Evolutionary conservation across 2,888 invertebrate species (phyloP).

Genomic region (Oeneis ivallda): DNA sequence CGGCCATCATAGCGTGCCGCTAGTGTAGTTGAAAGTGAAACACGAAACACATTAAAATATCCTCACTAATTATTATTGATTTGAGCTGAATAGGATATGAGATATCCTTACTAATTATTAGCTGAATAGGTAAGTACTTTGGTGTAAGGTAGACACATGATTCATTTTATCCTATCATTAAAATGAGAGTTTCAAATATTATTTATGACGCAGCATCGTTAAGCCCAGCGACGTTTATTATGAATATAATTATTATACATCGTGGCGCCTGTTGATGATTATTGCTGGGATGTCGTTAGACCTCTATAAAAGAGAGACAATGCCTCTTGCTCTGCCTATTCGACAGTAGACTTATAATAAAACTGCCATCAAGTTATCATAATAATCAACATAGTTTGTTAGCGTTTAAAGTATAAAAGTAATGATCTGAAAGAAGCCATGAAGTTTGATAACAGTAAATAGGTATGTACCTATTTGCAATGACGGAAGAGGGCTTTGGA

Average conservation of each 20-base stretch:
- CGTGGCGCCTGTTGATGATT: conserved; percentile 38
- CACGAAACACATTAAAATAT: no score
- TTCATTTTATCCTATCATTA: conserved; percentile 27
- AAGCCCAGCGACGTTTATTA: conserved; percentile 42
- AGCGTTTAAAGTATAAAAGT: no score
- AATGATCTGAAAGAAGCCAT: no score
- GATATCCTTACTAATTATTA: no score
- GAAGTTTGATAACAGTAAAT: no score
- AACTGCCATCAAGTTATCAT: conserved; percentile 23
- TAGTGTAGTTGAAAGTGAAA: no score
- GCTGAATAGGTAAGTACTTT: neutral
- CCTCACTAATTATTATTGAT: no score
- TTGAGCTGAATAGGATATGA: no score
- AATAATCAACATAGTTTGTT: conserved; percentile 2
- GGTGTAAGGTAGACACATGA: conserved; percentile 7
- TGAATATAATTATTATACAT: conserved; percentile 34
- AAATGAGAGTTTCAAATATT: conserved; percentile 39
- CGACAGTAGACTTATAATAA: conserved; percentile 18
- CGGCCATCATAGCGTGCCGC: no score
- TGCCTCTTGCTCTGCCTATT: conserved; percentile 20
- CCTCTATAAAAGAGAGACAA: conserved; percentile 29
- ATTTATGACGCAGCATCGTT: conserved; percentile 37
- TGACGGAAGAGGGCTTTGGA: no score
- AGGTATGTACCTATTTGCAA: no score
- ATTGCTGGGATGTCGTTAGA: conserved; percentile 38